Conservation (phyloP, 2,113 vertebrate genomes). For the Heptranchias perlo region DNA sequence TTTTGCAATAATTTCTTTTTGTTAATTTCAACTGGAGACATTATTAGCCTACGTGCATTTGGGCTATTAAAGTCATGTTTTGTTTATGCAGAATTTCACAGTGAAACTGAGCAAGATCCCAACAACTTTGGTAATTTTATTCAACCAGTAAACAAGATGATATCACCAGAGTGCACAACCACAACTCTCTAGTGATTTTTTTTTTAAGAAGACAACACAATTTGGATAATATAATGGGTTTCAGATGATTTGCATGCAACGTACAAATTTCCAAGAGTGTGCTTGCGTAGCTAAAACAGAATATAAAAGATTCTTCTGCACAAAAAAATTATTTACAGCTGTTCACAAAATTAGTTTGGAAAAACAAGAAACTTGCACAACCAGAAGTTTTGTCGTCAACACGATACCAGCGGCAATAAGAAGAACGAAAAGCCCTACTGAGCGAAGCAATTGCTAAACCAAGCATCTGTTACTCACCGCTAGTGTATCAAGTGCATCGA, state of each 20-base stretch:
- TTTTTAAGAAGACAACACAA: neutral
- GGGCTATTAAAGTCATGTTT: neutral
- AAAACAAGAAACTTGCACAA: neutral
- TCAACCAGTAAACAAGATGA: neutral
- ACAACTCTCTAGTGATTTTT: neutral
- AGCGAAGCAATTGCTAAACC: neutral
- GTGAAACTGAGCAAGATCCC: neutral
- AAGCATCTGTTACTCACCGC: conserved; percentile 66
- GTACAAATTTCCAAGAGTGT: neutral
- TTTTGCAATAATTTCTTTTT: neutral
- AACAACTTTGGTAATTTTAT: neutral
- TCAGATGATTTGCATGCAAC: neutral
- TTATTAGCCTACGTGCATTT: neutral
- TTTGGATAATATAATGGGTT: neutral
- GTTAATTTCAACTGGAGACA: neutral
- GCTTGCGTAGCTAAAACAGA: neutral
- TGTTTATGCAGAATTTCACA: neutral
- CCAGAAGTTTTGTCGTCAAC: neutral
- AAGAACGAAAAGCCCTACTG: conserved; percentile 44
- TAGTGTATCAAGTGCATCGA: conserved; percentile 88
- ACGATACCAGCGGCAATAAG: neutral
- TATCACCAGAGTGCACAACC: neutral
- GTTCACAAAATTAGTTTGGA: neutral
- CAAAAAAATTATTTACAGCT: neutral
- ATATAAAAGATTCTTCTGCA: neutral